Evolutionary conservation across 2,888 invertebrate species (phyloP), one percentile per base, ranked within the genome.

Genomic region (Drosophila borborema): DNA sequence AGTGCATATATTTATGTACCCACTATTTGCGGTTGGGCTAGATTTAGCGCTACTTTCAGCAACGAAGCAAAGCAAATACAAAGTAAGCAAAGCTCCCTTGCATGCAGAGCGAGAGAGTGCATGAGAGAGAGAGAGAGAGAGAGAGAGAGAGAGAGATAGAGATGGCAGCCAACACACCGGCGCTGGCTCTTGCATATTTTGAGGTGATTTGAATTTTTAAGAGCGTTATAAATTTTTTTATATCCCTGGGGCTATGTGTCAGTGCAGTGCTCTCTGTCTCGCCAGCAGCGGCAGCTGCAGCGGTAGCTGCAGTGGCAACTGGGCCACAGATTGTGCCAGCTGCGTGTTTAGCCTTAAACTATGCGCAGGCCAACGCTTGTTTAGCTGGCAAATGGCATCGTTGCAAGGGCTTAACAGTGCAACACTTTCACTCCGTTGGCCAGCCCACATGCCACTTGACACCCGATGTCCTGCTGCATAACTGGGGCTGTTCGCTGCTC

Each of bases 191-290:
- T 86, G 88, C 89, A 88, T 89, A 88, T 89, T 87, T 88, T 86
- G 73, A 82, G 88, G 77, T 82, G 81, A 85, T 88, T 88, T 88
- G 79, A 85, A 85, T 87, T 89, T 88, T 81, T 84, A 76, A 80
- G 75, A 75, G 74, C 72, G 72, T 64, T 77, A 80, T 82, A 87
- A 78, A 89, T 82, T 75, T 77, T 77, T 73, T 74, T 68, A 78
- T 77, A 82, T 86, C 88, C 84, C 84, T 71, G 36, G 82, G 80
- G 86, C 63, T 88, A 75, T 86, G 80, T 88, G 81, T 80, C 83
- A 87, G 80, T 67, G 75, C 66, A 64, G 18, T 36, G 36, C 28
- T 4, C 28, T 4, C 16, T 43, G 14, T 28, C 40, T 53, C 38
- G 14, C 23, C 28, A 28, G 28, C 28, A 28, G 28, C 28, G n/a